A percentile compares a stretch with the other conserved stretches of the same genome.
These are phyloP conservation scores for Grammomys surdaster DNA, from an alignment of 2,113 vertebrate species.

Conservation along the genomic window DNA sequence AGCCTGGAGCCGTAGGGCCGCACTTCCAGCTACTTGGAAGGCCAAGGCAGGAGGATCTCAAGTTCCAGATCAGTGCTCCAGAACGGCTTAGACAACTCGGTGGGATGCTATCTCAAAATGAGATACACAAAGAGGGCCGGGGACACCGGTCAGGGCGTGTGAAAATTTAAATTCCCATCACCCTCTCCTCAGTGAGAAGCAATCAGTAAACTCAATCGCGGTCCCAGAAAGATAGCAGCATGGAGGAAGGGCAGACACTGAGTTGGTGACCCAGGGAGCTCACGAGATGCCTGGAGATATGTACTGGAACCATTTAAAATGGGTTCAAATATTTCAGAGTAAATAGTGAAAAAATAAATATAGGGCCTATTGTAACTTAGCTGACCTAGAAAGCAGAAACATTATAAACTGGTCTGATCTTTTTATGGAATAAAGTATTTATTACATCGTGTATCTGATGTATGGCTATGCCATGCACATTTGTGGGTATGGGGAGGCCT, in stretches of 20 bases:
- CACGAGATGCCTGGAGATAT: background rate
- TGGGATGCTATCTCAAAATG: background rate
- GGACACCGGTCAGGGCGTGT: background rate
- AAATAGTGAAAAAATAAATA: constrained; percentile 20
- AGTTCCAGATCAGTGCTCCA: background rate
- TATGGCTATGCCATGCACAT: background rate
- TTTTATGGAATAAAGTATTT: background rate
- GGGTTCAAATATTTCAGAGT: constrained; percentile 19
- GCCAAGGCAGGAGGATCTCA: background rate
- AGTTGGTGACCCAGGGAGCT: background rate
- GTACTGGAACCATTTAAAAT: constrained; percentile 6
- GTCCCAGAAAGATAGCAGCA: background rate
- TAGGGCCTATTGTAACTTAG: constrained; percentile 30
- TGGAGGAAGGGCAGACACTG: background rate
- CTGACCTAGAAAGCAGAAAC: constrained; percentile 16
- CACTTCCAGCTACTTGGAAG: background rate
- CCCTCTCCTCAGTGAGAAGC: background rate
- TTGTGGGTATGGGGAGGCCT: background rate
- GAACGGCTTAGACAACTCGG: background rate
- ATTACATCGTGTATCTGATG: background rate
- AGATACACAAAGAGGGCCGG: background rate
- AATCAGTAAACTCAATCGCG: background rate
- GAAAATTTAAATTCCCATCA: background rate
- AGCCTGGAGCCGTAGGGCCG: background rate
- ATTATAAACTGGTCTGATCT: background rate